Evolutionary conservation across 2,888 invertebrate genomes (phyloP), one percentile per base, ranked within the genome.

Genomic region (Deroplatys truncata): DNA sequence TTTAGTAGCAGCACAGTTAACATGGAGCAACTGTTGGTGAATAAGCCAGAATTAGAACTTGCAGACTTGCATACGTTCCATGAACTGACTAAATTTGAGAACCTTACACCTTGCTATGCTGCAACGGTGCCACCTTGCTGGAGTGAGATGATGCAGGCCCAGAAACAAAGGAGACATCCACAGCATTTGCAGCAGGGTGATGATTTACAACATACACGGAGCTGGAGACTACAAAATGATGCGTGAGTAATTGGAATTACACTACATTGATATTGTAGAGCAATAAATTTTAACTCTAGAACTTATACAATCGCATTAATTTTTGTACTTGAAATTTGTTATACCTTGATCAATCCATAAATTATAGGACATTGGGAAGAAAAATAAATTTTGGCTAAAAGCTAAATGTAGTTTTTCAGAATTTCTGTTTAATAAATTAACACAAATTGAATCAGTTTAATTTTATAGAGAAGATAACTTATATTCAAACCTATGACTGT

Each of bases 61-160:
- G 92, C 93, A 31, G 92, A 92, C 82, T 93, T 97, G 91, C 95
- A 96, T 91, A 94, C 95, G 25, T 94, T 98, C 88, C 96, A 97
- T 92, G 95, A 96, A 84, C 93, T 98, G 89, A 97, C 97, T 3
- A 96, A 96, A 91, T 97, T 97, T 92, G 97, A 97, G 92, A 95
- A 95, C 91, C 93, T 96, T 89, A 95, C 95, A 91, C 95, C 95
- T 0, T 94, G 96, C 0, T 98, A 98, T 93, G 96, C 97, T 88
- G 98, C 98, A 0, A 98, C 98, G 28, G 98, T 98, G 5, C 98
- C 98, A 0, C 97, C 98, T 7, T 98, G 98, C 93, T 98, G 98
- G 98, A 97, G 97, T 91, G 98, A 98, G 93, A 95, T 98, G 92
- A 98, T 98, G 92, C 98, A 98, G 91, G 98, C 98, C 9, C 98